phyloP scores from a whole-genome alignment of 2,888 invertebrate genomes.

The Lasioglossum zephyrum region DNA sequence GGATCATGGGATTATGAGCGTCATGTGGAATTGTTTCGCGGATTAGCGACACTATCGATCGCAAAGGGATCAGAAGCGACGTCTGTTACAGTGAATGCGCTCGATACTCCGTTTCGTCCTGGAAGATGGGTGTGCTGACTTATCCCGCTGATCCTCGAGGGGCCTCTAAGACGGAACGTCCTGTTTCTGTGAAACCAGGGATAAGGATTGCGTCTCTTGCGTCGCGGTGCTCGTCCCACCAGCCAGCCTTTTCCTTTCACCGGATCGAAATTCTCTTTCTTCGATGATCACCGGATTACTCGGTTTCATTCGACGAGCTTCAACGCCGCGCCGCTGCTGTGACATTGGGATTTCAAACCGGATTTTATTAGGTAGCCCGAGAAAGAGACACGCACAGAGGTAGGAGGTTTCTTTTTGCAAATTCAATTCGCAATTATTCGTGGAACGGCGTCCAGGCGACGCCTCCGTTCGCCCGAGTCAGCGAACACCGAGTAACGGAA shows the following conservation, averaged over 20 bases:
- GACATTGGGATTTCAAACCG: conserved; percentile 6
- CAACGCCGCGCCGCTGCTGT: not conserved
- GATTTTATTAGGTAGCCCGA: not conserved
- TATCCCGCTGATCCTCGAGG: conserved; percentile 49
- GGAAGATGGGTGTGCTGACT: conserved; percentile 49
- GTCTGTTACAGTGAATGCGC: conserved; percentile 20
- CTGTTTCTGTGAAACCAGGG: conserved; percentile 42
- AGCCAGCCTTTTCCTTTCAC: conserved; percentile 19
- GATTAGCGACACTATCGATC: conserved; percentile 28
- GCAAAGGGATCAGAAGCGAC: conserved; percentile 12
- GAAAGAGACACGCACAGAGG: not conserved
- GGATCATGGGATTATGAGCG: not conserved
- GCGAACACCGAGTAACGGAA: conserved; percentile 31
- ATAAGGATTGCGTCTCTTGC: conserved; percentile 39
- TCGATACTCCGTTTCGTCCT: conserved; percentile 1
- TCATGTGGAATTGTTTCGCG: conserved; percentile 24
- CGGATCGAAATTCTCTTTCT: conserved; percentile 19
- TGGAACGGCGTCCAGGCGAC: not conserved
- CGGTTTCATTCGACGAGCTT: not conserved
- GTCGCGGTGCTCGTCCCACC: conserved; percentile 12
- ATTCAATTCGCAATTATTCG: conserved; percentile 14
- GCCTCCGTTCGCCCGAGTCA: not conserved
- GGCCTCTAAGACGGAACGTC: conserved; percentile 23
- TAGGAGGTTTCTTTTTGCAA: not conserved
- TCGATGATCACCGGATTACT: not conserved